Evolutionary conservation across 2,888 invertebrate genomes (phyloP).

Genomic region (Octodonta nipae): DNA sequence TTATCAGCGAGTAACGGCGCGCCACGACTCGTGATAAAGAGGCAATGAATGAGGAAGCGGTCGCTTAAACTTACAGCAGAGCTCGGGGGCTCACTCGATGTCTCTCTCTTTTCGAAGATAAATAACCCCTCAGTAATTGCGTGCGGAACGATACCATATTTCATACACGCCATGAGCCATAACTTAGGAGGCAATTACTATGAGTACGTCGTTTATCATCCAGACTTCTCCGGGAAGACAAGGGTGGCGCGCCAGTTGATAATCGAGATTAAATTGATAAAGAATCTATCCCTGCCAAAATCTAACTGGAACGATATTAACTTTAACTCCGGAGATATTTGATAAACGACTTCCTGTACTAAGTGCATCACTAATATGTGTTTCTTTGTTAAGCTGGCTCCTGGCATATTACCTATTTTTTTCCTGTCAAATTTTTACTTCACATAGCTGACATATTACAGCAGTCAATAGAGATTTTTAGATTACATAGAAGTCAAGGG

Average conservation of each 20-base stretch:
- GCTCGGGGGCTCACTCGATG: constrained; percentile 9
- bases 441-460: too few relatives aligned
- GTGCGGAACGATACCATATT: constrained; percentile 45
- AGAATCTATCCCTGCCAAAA: constrained; percentile 22
- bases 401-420: too few relatives aligned
- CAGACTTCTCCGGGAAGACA: constrained; percentile 22
- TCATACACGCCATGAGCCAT: constrained; percentile 45
- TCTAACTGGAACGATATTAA: constrained; percentile 11
- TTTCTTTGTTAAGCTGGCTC: too few relatives aligned
- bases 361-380: too few relatives aligned
- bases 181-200: constrained; percentile 47
- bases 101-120: constrained; percentile 12
- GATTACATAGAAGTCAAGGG: too few relatives aligned
- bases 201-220: constrained; percentile 47
- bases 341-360: too few relatives aligned
- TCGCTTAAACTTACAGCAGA: constrained; percentile 24
- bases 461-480: too few relatives aligned
- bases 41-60: constrained; percentile 30
- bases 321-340: constrained; percentile 10
- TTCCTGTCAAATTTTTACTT: too few relatives aligned
- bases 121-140: constrained; percentile 45
- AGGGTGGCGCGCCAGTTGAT: constrained; percentile 27
- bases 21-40: constrained; percentile 25
- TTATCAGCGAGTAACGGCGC: constrained; percentile 19
- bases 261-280: constrained; percentile 34